Evolutionary conservation across 2,888 invertebrate genomes (phyloP).

Genomic region (Acanthosepion pharaonis): DNA sequence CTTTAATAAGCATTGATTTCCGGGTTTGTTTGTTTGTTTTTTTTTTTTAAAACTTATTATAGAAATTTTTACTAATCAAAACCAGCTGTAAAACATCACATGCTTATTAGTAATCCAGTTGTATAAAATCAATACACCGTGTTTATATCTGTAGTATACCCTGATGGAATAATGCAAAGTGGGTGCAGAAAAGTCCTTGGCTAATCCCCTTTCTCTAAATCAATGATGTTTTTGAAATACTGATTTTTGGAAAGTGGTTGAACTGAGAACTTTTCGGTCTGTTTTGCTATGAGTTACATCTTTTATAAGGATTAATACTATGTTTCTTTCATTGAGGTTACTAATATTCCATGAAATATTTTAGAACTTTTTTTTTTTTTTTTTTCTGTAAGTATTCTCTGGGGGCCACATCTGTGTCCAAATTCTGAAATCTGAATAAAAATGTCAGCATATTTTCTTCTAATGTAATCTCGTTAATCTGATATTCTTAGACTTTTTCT

Average conservation of each 20-base stretch:
- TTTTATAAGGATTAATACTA: not conserved
- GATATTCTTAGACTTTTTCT: not conserved
- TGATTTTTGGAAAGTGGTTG: too few relatives aligned
- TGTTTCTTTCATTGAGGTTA: not conserved
- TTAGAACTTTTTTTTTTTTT: not conserved
- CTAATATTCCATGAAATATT: not conserved
- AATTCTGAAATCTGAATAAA: not conserved
- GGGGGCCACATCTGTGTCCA: not conserved
- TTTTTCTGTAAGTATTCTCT: not conserved
- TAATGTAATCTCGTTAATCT: not conserved
- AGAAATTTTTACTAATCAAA: not conserved
- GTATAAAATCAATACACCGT: not conserved
- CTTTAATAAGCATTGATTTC: not conserved
- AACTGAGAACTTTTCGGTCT: too few relatives aligned
- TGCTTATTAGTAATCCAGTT: not conserved
- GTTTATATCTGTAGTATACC: not conserved
- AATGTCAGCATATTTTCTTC: not conserved
- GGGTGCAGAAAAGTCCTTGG: too few relatives aligned
- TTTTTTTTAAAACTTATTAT: not conserved
- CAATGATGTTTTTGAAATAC: too few relatives aligned
- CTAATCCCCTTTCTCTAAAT: too few relatives aligned
- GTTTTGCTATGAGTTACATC: not conserved
- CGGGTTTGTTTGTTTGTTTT: too few relatives aligned
- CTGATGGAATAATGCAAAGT: too few relatives aligned
- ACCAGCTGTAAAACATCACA: not conserved